Base-by-base conservation (phyloP, 2,797 vertebrate species). In the Chelon labrosus region DNA sequence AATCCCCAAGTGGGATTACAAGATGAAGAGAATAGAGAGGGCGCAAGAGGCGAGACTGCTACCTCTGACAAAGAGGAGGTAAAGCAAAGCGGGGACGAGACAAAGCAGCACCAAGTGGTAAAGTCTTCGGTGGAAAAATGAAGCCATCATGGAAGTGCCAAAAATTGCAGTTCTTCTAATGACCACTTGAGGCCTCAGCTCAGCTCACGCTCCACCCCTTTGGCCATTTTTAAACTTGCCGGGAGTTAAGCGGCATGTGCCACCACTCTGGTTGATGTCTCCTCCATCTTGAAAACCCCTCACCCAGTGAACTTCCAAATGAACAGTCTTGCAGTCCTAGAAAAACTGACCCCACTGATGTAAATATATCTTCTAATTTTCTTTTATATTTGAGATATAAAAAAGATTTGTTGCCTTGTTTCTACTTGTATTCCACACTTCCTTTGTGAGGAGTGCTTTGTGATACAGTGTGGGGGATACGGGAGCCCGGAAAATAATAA, bases 1-100 rank as follows among this genome's bases (percentile, higher is more conserved):
- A 93, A 90, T 97, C 68, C 98, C 98, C 80, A 97, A 96, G 73
- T 99, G 98, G 97, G 92, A 95, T 25, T 99, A 99, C 92, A 98
- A 97, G 81, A 96, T 97, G 85, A 86, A 96, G 42, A 96, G 92
- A 79, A 95, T 97, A 70, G 95, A 97, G 72, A 92, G 90, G 85
- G 94, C 85, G 83, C 94, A 88, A 1, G 95, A 97, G 55, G 88
- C 91, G 54, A 93, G 82, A 78, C 53, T 79, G 86, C 13, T 87
- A n/a, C 17, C 65, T 39, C 12, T 65, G 37, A 65, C 53, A 27
- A 91, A 63, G 55, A 90, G 77, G 72, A 89, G 77, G 75, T 90
- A 80, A 93, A 46, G 49, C 51, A 7, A 70, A 5, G 25, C 19
- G 44, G 47, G 27, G 50, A 56, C 14, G 0, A 39, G 14, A 55